Conservation (phyloP, 2,797 vertebrate species). For the Tokudaia muenninki region DNA sequence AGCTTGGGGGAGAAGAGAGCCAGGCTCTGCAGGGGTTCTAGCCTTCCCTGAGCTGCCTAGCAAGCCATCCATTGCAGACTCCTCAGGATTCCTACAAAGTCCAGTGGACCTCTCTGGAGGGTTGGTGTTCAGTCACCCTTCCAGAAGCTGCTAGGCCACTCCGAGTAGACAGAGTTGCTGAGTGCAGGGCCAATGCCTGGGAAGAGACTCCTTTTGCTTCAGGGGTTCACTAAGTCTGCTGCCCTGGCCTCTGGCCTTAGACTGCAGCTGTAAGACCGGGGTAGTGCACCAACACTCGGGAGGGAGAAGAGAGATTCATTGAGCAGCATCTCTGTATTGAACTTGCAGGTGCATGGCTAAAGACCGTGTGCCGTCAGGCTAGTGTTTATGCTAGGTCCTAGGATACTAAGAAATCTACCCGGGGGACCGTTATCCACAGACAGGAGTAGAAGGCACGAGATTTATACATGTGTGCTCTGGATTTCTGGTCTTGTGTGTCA, state of each 20-base stretch:
- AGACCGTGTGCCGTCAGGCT: fast-evolving
- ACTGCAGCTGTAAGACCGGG: background rate
- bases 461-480: background rate
- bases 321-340: background rate
- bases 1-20: fast-evolving
- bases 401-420: background rate
- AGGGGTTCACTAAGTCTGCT: background rate
- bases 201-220: background rate
- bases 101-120: background rate
- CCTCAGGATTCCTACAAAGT: background rate
- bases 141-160: background rate
- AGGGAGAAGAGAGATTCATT: background rate
- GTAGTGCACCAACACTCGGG: fast-evolving
- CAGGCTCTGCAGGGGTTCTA: background rate
- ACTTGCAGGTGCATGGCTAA: background rate
- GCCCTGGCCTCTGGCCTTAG: background rate
- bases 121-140: background rate
- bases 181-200: background rate
- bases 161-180: fast-evolving
- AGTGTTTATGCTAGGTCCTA: background rate
- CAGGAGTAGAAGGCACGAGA: fast-evolving
- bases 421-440: background rate
- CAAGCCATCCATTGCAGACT: background rate
- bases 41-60: background rate
- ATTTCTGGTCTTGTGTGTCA: background rate